Evolutionary conservation across 2,113 vertebrate genomes (phyloP).

Genomic region (Morone chrysops): DNA sequence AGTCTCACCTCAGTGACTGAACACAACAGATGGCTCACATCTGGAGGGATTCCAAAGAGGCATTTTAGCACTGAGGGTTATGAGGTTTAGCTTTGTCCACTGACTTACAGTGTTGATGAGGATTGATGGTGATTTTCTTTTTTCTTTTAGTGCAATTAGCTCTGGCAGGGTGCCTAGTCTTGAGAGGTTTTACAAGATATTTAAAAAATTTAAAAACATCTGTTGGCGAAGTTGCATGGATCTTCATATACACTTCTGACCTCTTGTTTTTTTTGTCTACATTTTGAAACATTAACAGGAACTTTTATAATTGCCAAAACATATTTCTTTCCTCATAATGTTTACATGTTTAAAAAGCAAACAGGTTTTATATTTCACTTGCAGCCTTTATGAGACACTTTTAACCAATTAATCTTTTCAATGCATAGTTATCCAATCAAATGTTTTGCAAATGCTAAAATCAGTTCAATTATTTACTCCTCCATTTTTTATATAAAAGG

Average conservation of each 20-base stretch:
- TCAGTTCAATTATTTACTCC: background rate
- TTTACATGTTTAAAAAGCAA: slow-evolving; percentile 7
- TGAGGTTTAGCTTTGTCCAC: slow-evolving; percentile 59
- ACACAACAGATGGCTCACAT: slow-evolving; percentile 80
- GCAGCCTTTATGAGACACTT: background rate
- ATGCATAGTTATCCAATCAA: too few species aligned
- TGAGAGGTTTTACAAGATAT: slow-evolving; percentile 57
- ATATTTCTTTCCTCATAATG: background rate
- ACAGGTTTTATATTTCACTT: background rate
- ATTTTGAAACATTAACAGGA: background rate
- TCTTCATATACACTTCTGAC: background rate
- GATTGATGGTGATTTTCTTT: slow-evolving; percentile 62
- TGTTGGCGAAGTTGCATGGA: background rate
- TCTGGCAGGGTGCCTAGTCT: slow-evolving; percentile 32
- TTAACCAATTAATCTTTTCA: too few species aligned
- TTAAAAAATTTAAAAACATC: slow-evolving; percentile 35
- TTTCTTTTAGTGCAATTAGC: slow-evolving; percentile 61
- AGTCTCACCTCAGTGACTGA: slow-evolving; percentile 77
- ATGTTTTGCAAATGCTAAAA: background rate
- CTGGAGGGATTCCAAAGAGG: slow-evolving; percentile 67
- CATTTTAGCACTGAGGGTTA: slow-evolving; percentile 53
- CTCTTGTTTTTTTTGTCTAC: background rate
- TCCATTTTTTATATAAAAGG: background rate
- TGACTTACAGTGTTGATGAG: slow-evolving; percentile 44
- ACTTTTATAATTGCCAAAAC: background rate